Conservation (phyloP, 1,140 invertebrate genomes). For the Nasonia giraulti region DNA sequence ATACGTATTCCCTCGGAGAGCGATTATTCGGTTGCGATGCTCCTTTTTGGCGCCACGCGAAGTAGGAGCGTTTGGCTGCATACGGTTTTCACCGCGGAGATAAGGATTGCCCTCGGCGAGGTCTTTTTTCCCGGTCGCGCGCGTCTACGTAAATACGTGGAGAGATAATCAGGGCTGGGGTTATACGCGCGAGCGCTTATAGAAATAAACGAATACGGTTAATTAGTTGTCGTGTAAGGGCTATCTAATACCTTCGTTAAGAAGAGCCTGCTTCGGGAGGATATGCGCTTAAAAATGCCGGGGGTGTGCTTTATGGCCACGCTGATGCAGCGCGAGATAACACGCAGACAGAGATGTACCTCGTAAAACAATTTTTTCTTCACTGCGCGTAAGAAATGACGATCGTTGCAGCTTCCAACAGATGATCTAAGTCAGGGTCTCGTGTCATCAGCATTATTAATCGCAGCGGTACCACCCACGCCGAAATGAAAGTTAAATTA, state of each 20-base stretch:
- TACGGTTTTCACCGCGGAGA: neutral
- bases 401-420: too few species aligned
- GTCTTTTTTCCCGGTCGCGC: neutral
- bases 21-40: neutral
- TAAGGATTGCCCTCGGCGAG: neutral
- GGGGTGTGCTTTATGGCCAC: too few species aligned
- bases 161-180: neutral
- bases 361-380: too few species aligned
- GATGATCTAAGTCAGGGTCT: too few species aligned
- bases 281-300: too few species aligned
- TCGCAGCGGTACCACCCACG: too few species aligned
- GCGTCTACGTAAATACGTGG: neutral
- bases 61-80: neutral
- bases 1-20: neutral
- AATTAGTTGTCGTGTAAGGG: constrained; percentile 29
- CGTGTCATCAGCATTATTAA: too few species aligned
- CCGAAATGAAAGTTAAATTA: too few species aligned
- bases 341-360: too few species aligned
- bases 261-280: neutral
- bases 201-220: neutral
- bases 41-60: neutral
- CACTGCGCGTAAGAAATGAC: too few species aligned
- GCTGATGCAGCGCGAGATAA: too few species aligned
- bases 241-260: constrained; percentile 23
- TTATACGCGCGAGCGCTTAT: neutral